These are phyloP conservation scores for Temnothorax nylanderi DNA, from an alignment of 1,140 invertebrate genomes.

Conservation along the genomic window DNA sequence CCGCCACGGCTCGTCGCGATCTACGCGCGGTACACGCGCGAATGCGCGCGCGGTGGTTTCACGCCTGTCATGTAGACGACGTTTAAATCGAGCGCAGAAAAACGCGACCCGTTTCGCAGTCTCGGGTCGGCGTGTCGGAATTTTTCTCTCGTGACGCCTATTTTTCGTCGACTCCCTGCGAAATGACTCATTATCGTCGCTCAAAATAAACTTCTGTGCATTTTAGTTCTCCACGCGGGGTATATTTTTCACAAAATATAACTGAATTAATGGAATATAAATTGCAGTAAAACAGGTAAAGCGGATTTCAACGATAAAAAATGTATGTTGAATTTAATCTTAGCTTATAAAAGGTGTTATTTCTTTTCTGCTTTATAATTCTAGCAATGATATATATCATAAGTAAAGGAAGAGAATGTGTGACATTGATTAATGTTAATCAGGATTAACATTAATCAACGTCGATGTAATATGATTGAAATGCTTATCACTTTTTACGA, in stretches of 20 bases:
- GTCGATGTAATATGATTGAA: neutral
- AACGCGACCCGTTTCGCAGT: conserved; percentile 21
- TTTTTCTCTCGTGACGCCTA: conserved; percentile 43
- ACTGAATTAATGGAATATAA: neutral
- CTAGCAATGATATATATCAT: neutral
- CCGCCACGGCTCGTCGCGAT: conserved; percentile 50
- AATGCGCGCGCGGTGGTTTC: conserved; percentile 45
- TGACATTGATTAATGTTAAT: neutral
- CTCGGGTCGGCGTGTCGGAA: conserved; percentile 25
- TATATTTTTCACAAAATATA: neutral
- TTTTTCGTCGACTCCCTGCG: conserved; percentile 27
- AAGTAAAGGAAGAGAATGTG: neutral
- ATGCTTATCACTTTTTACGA: neutral
- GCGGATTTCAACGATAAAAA: neutral
- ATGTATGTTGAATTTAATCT: neutral
- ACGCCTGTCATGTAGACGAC: conserved; percentile 57
- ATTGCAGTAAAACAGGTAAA: neutral
- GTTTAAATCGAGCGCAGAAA: conserved; percentile 72
- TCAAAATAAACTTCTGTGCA: conserved; percentile 21
- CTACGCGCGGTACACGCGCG: conserved; percentile 34
- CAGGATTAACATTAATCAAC: neutral
- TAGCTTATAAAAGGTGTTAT: neutral
- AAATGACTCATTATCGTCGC: conserved; percentile 59
- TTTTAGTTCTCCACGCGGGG: neutral
- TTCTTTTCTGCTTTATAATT: neutral